Evolutionary conservation across 2,797 vertebrate species (phyloP), one percentile per base, ranked within the genome.

Genomic region (Enteromius anoplus): DNA sequence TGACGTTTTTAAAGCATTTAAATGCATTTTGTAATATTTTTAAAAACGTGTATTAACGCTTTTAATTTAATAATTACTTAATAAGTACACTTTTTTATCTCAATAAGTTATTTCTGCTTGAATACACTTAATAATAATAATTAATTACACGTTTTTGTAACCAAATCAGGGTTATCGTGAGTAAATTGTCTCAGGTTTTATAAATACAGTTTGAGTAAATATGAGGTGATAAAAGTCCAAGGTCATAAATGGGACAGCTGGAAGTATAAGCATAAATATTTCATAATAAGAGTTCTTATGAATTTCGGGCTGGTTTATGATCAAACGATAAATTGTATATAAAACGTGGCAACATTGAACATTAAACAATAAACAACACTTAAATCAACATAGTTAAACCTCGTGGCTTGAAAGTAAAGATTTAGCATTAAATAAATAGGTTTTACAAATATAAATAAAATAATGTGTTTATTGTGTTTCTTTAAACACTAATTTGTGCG

Each of bases 141-240:
- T 47, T 37, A 47, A 47, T 47, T 14, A 47, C 14, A 49, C 14
- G 47, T 21, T 11, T 69, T 69, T 69, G 14, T 26, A 47, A 17
- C 3, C 12, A 47, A 47, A 9, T 15, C n/a, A 1, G n/a, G 12
- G 5, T 26, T 26, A 1, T 0, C 5, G 5, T 0, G 5, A 23
- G 37, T 40, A 40, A 5, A n/a, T 6, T 64, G 26, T 15, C 14
- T 26, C 26, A 26, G 32, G 10, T 69, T 1, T 42, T 69, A n/a
- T 42, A 69, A 34, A 65, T 69, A 45, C 1, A 45, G n/a, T 69
- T 70, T 42, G 40, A 45, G 15, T 23, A 45, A 17, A 47, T 70
- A 4, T 26, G 8, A 23, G 68, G 42, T 47, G 7, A 71, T 6
- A 29, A 5, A 71, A 47, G 14, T 26, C 26, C 26, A 26, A 26